A percentile compares a stretch with the other conserved stretches of the same genome.
phyloP scores from a whole-genome alignment of 2,888 invertebrate genomes.

The Volucella bombylans region DNA sequence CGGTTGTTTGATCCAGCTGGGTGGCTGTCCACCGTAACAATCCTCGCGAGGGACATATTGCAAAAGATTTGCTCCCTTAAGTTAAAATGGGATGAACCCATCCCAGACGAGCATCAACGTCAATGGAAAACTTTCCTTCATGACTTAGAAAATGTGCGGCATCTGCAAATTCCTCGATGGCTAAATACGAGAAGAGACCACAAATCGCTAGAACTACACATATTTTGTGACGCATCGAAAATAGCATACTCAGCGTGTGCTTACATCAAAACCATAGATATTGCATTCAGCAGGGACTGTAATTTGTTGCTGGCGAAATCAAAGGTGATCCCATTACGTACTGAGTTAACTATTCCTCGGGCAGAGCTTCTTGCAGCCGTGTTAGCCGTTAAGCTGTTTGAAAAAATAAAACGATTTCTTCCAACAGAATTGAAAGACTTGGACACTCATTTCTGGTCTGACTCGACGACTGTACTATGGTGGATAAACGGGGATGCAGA shows the following conservation, averaged over 20 bases:
- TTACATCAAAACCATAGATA: neutral
- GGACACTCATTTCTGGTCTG: neutral
- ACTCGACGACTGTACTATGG: too few species aligned
- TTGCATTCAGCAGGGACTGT: neutral
- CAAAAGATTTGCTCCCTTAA: slow-evolving; percentile 10
- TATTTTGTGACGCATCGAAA: neutral
- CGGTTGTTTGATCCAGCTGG: slow-evolving; percentile 7
- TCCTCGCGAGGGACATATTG: slow-evolving; percentile 2
- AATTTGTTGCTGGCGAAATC: too few species aligned
- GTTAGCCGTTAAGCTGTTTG: neutral
- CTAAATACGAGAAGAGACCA: neutral
- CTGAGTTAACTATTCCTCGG: neutral
- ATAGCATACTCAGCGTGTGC: neutral
- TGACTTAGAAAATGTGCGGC: neutral
- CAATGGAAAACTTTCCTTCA: neutral
- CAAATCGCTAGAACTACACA: neutral
- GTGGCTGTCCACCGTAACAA: slow-evolving; percentile 2
- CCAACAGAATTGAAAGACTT: neutral
- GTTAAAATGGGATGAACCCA: neutral
- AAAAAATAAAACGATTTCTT: neutral
- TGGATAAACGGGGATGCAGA: too few species aligned
- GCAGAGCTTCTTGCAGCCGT: neutral
- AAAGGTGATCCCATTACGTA: neutral
- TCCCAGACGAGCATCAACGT: neutral
- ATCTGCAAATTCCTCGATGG: neutral